Percentiles rank a stretch among this genome's conserved stretches.
Evolutionary conservation across 2,797 vertebrate genomes (phyloP).

Genomic region (Orientallactaga sibirica): DNA sequence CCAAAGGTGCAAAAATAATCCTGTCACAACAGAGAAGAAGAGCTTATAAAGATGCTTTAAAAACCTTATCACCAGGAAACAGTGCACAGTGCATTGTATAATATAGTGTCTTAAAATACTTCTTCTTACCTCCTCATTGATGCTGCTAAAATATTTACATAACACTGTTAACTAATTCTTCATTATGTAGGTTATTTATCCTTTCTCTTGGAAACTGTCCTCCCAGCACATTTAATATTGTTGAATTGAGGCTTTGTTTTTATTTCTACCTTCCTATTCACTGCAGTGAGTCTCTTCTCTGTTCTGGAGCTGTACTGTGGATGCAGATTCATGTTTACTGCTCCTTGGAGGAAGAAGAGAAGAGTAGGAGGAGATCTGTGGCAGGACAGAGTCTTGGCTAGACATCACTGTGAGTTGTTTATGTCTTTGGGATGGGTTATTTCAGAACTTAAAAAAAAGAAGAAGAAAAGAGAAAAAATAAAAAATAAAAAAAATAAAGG

Average conservation of each 20-base stretch:
- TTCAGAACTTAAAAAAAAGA: constrained; percentile 70
- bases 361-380: constrained; percentile 63
- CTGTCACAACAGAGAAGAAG: constrained; percentile 82
- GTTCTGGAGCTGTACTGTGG: constrained; percentile 55
- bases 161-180: constrained; percentile 85
- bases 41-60: constrained; percentile 83
- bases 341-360: constrained; percentile 63
- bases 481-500: constrained; percentile 70
- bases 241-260: constrained; percentile 74
- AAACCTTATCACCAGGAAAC: constrained; percentile 82
- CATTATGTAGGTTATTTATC: constrained; percentile 81
- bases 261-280: constrained; percentile 72
- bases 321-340: constrained; percentile 71
- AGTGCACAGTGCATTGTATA: constrained; percentile 80
- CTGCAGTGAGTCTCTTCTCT: constrained; percentile 60
- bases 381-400: constrained; percentile 72
- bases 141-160: constrained; percentile 80
- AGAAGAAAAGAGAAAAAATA: not conserved
- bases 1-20: constrained; percentile 81
- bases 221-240: constrained; percentile 72
- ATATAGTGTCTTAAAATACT: constrained; percentile 83
- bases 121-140: constrained; percentile 83
- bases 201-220: constrained; percentile 71
- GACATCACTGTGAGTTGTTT: constrained; percentile 76
- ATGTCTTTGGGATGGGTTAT: constrained; percentile 74